A percentile compares a stretch with the other conserved stretches of the same genome.
Evolutionary conservation across 2,113 vertebrate species (phyloP).

Genomic region (Scophthalmus maximus): DNA sequence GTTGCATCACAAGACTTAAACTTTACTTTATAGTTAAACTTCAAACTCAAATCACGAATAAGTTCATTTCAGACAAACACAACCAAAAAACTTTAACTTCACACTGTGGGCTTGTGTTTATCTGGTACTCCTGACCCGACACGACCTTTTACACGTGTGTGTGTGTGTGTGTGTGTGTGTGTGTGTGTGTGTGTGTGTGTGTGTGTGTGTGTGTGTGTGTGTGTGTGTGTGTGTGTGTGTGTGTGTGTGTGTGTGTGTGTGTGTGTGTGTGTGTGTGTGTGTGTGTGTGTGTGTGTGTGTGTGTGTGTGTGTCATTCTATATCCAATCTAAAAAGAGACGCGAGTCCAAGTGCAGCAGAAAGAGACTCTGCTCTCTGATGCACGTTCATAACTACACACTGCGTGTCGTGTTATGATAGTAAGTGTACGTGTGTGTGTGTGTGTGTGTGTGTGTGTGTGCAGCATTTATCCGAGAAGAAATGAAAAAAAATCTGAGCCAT

Average conservation of each 20-base stretch:
- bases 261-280: not conserved
- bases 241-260: not conserved
- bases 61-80: no score
- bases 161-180: not conserved
- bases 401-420: slow-evolving; percentile 3
- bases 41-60: no score
- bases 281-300: not conserved
- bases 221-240: not conserved
- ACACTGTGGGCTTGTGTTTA: not conserved
- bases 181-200: not conserved
- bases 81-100: no score
- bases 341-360: no score
- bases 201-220: not conserved
- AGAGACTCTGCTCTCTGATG: not conserved
- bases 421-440: slow-evolving; percentile 11
- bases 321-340: slow-evolving; percentile 1
- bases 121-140: not conserved
- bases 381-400: not conserved
- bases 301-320: not conserved
- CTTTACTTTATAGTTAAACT: no score
- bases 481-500: slow-evolving; percentile 80
- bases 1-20: no score
- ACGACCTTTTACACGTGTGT: no score
- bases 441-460: slow-evolving; percentile 49
- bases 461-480: slow-evolving; percentile 64